Evolutionary conservation across 53 echinoderm and acorn worm species (phyloP).

Genomic region (Luidia sarsii): DNA sequence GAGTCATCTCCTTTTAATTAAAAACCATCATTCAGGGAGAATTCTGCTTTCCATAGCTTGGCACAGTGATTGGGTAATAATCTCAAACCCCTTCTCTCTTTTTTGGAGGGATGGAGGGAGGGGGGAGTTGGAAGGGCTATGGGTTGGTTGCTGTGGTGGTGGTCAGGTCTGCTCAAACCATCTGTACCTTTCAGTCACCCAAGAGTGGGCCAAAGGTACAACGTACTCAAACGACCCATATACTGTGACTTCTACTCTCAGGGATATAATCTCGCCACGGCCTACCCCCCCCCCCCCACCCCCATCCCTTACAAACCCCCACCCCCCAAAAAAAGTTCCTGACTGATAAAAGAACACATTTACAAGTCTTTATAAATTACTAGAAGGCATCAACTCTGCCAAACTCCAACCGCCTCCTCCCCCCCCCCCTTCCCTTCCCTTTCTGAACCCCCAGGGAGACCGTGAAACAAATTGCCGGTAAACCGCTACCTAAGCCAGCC

Average conservation of each 20-base stretch:
- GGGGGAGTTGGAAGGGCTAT: no score
- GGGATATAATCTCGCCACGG: no score
- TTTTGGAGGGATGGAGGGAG: no score
- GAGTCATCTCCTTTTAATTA: no score
- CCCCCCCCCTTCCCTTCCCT: background rate
- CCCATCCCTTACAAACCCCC: no score
- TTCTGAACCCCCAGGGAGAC: background rate
- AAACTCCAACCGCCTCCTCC: background rate
- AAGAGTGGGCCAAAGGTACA: constrained; percentile 34
- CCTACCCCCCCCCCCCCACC: no score
- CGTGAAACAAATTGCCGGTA: constrained; percentile 39
- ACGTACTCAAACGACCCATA: constrained; percentile 54
- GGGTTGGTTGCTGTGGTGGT: no score
- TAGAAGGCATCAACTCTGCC: constrained; percentile 8
- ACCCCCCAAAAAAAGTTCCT: background rate
- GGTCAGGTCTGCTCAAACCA: no score
- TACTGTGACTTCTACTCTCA: constrained; percentile 35
- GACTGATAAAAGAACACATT: constrained; percentile 27
- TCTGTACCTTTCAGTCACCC: constrained; percentile 1
- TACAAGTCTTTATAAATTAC: constrained; percentile 26
- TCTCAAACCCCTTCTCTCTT: no score
- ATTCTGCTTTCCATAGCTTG: no score
- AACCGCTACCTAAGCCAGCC: constrained; percentile 22
- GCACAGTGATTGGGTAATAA: no score
- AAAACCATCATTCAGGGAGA: no score